These are phyloP conservation scores for Amphiprion ocellaris DNA, from an alignment of 2,113 vertebrate genomes.

Conservation along the genomic window DNA sequence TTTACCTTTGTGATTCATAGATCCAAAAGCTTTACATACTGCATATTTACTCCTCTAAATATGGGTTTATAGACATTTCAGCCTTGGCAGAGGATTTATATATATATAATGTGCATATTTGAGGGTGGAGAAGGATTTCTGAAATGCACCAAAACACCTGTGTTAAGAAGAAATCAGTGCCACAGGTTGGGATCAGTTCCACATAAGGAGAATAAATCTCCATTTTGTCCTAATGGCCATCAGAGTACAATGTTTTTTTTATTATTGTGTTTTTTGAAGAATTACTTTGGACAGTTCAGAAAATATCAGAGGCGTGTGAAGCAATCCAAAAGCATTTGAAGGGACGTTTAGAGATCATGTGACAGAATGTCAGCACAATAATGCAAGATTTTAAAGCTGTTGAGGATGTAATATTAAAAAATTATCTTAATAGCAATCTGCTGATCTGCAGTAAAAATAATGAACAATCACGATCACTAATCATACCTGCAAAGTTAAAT, in stretches of 20 bases:
- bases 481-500: conserved; percentile 40
- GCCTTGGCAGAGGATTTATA: conserved; percentile 44
- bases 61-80: conserved; percentile 60
- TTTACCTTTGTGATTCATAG: conserved; percentile 81
- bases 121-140: conserved; percentile 1
- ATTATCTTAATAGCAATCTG: conserved; percentile 1
- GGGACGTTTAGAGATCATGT: not conserved
- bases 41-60: conserved; percentile 78
- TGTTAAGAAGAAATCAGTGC: not conserved
- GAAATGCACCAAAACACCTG: conserved; percentile 21
- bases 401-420: conserved; percentile 20
- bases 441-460: conserved; percentile 27
- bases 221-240: not conserved
- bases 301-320: not conserved
- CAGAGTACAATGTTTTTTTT: not conserved
- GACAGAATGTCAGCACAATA: not conserved
- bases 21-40: conserved; percentile 73
- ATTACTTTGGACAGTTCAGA: not conserved
- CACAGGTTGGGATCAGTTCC: conserved; percentile 1
- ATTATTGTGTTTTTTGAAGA: not conserved
- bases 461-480: conserved; percentile 46
- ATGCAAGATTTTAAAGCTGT: conserved; percentile 3
- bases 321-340: not conserved
- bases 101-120: conserved; percentile 10
- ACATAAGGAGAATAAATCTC: not conserved